These are phyloP conservation scores for Carabus problematicus DNA, from an alignment of 2,888 invertebrate genomes.

Conservation along the genomic window DNA sequence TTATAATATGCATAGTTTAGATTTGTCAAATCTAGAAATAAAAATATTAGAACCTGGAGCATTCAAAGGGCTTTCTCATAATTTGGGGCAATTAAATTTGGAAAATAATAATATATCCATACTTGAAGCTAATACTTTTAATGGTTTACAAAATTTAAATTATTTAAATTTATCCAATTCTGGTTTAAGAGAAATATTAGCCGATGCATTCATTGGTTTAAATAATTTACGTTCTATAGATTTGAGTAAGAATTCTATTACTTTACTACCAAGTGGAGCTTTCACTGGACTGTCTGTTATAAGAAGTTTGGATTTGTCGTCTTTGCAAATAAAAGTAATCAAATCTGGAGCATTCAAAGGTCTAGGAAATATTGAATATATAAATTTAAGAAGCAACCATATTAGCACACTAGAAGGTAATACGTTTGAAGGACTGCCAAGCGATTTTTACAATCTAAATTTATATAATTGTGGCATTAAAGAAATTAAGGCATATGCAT, in stretches of 20 bases:
- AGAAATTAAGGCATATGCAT: background rate
- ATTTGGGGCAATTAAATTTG: slow-evolving; percentile 7
- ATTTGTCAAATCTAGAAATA: slow-evolving; percentile 24
- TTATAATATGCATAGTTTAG: slow-evolving; percentile 5
- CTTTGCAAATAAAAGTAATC: background rate
- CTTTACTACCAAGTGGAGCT: background rate
- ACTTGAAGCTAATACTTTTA: slow-evolving; percentile 4
- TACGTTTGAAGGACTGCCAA: slow-evolving; percentile 5
- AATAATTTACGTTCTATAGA: slow-evolving; percentile 8
- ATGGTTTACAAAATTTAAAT: no score
- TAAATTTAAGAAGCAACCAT: background rate
- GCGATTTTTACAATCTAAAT: slow-evolving; percentile 1
- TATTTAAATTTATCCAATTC: no score
- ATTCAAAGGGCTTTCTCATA: background rate
- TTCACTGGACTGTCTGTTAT: background rate
- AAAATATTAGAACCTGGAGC: background rate
- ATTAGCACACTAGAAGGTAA: background rate
- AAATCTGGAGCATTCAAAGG: slow-evolving; percentile 6
- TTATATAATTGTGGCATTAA: slow-evolving; percentile 10
- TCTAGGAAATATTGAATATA: no score
- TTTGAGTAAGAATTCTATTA: slow-evolving; percentile 9
- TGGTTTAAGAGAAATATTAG: no score
- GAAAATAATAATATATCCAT: slow-evolving; percentile 7
- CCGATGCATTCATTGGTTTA: slow-evolving; percentile 2
- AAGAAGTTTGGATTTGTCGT: background rate